A percentile compares a stretch with the other conserved stretches of the same genome.
phyloP scores from a whole-genome alignment of 1,140 invertebrate genomes.

The Lordiphosa stackelbergi region DNA sequence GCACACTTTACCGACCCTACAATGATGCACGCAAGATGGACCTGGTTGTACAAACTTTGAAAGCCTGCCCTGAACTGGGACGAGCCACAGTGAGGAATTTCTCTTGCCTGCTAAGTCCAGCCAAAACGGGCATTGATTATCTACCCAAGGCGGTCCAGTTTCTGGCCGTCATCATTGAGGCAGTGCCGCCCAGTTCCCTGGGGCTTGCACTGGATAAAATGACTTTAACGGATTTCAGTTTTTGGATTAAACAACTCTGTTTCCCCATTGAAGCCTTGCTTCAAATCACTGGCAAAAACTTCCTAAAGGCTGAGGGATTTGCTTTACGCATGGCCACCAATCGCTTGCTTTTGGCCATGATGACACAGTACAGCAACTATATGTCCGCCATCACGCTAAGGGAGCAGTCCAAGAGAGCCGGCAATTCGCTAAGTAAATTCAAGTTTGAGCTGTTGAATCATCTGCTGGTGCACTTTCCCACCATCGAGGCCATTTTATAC shows the following conservation, averaged over 20 bases:
- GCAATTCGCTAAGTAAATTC: constrained; percentile 61
- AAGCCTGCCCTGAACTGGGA: constrained; percentile 85
- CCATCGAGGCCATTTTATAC: constrained; percentile 55
- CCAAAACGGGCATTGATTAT: constrained; percentile 10
- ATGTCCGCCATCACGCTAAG: constrained; percentile 45
- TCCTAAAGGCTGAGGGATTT: constrained; percentile 24
- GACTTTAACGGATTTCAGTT: constrained; percentile 63
- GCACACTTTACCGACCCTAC: constrained; percentile 41
- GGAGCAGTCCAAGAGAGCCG: constrained; percentile 58
- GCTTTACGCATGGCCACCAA: constrained; percentile 34
- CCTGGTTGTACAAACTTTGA: constrained; percentile 82
- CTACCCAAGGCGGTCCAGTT: constrained; percentile 33
- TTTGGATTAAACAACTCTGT: constrained; percentile 69
- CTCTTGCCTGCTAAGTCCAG: constrained; percentile 34
- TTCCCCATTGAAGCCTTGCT: constrained; percentile 61
- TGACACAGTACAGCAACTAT: constrained; percentile 71
- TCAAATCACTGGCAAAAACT: constrained; percentile 39
- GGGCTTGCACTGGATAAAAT: constrained; percentile 61
- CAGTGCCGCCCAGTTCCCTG: constrained; percentile 67
- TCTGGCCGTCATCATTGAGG: constrained; percentile 47
- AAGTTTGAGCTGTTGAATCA: constrained; percentile 76
- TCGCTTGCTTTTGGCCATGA: constrained; percentile 62
- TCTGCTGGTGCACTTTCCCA: constrained; percentile 64
- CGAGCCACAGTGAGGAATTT: constrained; percentile 79
- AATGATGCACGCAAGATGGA: constrained; percentile 80